phyloP scores from a whole-genome alignment of 2,113 vertebrate genomes.

The pig (Sus scrofa) region DNA sequence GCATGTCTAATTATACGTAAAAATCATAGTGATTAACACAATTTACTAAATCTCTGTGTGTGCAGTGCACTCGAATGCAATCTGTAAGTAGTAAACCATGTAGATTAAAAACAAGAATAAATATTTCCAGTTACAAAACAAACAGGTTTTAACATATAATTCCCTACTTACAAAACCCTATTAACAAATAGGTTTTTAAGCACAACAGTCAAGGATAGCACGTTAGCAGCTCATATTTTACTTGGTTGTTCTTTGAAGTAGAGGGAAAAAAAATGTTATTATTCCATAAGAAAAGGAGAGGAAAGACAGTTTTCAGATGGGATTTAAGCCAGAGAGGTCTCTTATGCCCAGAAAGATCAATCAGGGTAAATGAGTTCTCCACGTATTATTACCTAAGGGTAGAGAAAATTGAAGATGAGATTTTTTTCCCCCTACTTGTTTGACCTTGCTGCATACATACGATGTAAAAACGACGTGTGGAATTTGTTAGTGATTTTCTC shows the following conservation, averaged over 20 bases:
- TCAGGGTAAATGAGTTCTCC: conserved; percentile 79
- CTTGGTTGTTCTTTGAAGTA: conserved; percentile 29
- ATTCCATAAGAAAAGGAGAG: conserved; percentile 57
- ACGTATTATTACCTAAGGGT: conserved; percentile 71
- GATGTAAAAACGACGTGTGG: conserved; percentile 53
- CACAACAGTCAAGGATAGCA: conserved; percentile 45
- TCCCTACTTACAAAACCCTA: not conserved
- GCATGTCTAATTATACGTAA: conserved; percentile 61
- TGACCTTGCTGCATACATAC: conserved; percentile 79
- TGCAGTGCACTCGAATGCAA: not conserved
- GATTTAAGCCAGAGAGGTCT: conserved; percentile 68
- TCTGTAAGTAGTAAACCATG: conserved; percentile 7
- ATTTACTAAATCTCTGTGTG: conserved; percentile 47
- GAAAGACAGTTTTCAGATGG: conserved; percentile 68
- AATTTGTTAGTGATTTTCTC: conserved; percentile 60
- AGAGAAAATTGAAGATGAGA: conserved; percentile 80
- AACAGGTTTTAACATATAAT: conserved; percentile 41
- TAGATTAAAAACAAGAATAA: conserved; percentile 46
- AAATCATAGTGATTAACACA: conserved; percentile 63
- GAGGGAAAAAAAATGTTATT: conserved; percentile 35
- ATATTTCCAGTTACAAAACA: conserved; percentile 54
- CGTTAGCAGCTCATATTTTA: conserved; percentile 50
- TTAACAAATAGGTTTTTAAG: conserved; percentile 52
- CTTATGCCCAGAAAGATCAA: conserved; percentile 76
- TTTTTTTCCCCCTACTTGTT: conserved; percentile 51